Evolutionary conservation across 1,140 invertebrate species (phyloP).

Genomic region (Drosophila gunungcola): DNA sequence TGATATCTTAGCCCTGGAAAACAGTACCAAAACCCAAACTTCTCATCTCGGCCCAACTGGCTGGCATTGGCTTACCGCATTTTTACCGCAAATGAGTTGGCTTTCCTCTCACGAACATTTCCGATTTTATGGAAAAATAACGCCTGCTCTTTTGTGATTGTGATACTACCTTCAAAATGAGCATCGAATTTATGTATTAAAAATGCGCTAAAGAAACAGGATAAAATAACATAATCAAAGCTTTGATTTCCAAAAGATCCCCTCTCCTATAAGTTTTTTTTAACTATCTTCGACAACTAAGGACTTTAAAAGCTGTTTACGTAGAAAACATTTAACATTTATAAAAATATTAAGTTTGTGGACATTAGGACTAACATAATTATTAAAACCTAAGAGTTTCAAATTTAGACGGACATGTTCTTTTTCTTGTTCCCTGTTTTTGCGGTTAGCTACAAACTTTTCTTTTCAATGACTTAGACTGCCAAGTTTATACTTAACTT

Average conservation of each 20-base stretch:
- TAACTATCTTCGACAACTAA: too few relatives aligned
- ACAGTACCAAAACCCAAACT: slow-evolving; percentile 40
- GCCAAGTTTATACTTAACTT: slow-evolving; percentile 54
- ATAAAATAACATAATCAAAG: too few relatives aligned
- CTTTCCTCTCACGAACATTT: slow-evolving; percentile 38
- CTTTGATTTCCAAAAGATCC: too few relatives aligned
- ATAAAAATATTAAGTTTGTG: not conserved
- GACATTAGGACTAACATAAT: slow-evolving; percentile 5
- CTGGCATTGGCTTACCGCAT: slow-evolving; percentile 1
- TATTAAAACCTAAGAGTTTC: slow-evolving; percentile 35
- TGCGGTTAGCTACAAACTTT: slow-evolving; percentile 48
- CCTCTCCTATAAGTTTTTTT: too few relatives aligned
- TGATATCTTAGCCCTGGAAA: slow-evolving; percentile 59
- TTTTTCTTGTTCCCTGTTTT: slow-evolving; percentile 42
- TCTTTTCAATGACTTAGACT: slow-evolving; percentile 56
- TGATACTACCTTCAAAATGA: not conserved
- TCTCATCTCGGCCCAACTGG: slow-evolving; percentile 14
- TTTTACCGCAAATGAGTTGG: slow-evolving; percentile 24
- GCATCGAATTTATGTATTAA: too few relatives aligned
- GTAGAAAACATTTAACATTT: too few relatives aligned
- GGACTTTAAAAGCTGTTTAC: too few relatives aligned
- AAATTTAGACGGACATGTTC: slow-evolving; percentile 24
- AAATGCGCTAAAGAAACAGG: too few relatives aligned
- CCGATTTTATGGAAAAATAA: slow-evolving; percentile 1
- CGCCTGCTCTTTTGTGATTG: not conserved